Evolutionary conservation across 2,797 vertebrate genomes (phyloP), one percentile per base, ranked within the genome.

Genomic region (Holocentrus rufus): DNA sequence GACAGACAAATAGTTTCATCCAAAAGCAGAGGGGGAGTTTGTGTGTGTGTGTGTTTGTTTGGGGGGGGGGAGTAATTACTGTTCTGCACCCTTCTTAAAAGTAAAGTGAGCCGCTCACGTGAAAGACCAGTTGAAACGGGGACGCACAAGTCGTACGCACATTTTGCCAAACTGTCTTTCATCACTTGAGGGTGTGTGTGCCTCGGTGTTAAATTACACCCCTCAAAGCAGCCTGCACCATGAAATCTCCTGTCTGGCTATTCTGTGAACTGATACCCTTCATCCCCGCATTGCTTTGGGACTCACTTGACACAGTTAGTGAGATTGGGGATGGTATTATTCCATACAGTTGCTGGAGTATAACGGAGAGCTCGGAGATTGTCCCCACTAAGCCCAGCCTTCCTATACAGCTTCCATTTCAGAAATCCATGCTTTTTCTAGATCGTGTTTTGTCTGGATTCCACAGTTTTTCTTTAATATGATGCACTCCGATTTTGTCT

Each of bases 201-300:
- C 42, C 39, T 62, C 34, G 54, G 83, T 64, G 64, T 87, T 42
- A 30, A 65, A 73, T 87, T 78, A 67, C 76, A 1, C 31, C 60
- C 56, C 73, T 63, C 1, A 17, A 65, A 64, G 77, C 79, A 74
- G 49, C 75, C 57, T 62, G 44, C 63, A 58, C 69, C 65, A 22
- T 74, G 60, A 83, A 81, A 60, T 81, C 72, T 67, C 69, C 72
- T 39, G 54, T 75, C 74, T 69, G 68, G 74, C 74, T 65, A 20
- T 70, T 76, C 64, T 63, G 69, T 65, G 65, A 85, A 79, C 77
- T 25, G 81, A 89, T 85, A 80, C 39, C 74, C 74, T 86, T 90
- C 72, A 82, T 87, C 80, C 73, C 81, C 54, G 42, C 58, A 64
- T 62, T 56, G 73, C 82, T 83, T 31, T 61, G 57, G 72, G 83